Conservation (phyloP, 2,113 vertebrate genomes). For the Ceuthmochares aereus region DNA sequence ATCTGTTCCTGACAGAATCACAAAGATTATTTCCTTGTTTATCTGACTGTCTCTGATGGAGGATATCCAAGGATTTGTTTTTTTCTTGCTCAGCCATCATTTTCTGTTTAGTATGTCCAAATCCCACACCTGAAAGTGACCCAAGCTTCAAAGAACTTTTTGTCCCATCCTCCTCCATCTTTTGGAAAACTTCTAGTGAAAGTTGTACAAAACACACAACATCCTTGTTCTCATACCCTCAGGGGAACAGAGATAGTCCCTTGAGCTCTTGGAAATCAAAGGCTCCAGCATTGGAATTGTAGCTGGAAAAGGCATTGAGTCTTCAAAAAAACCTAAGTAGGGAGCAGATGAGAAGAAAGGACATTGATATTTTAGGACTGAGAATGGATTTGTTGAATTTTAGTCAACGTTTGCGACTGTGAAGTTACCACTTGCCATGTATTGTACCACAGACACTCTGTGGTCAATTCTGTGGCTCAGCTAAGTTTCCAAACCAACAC, state of each 20-base stretch:
- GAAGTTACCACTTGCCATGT: neutral
- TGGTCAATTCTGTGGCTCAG: neutral
- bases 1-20: constrained; percentile 1
- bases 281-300: neutral
- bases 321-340: neutral
- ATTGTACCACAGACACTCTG: neutral
- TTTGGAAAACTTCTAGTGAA: neutral
- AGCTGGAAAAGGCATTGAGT: neutral
- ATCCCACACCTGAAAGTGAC: neutral
- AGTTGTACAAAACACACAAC: neutral
- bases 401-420: neutral
- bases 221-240: neutral
- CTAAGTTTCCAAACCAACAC: neutral
- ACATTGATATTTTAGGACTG: neutral
- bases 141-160: neutral
- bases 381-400: neutral
- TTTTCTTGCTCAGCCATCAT: neutral
- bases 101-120: neutral
- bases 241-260: neutral
- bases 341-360: neutral
- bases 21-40: constrained; percentile 21
- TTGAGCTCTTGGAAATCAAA: neutral
- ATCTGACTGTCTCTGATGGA: neutral
- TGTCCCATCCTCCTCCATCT: no score
- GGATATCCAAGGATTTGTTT: neutral